A percentile compares a stretch with the other conserved stretches of the same genome.
phyloP scores from a whole-genome alignment of 2,888 invertebrate species.

The Platycnemis pennipes region DNA sequence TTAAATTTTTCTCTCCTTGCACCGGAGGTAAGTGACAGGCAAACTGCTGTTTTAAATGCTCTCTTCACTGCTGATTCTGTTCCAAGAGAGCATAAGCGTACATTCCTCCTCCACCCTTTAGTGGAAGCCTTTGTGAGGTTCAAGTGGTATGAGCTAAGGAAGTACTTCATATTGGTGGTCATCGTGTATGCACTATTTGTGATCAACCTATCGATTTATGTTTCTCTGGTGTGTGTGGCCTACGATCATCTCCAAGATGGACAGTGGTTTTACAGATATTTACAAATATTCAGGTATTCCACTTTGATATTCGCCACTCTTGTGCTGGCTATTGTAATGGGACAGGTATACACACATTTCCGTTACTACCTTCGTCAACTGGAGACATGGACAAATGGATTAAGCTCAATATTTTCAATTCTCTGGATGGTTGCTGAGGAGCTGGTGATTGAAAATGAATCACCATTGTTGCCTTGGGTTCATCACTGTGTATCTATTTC shows the following conservation, averaged over 20 bases:
- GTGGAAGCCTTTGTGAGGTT: conserved; percentile 82
- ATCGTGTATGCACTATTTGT: conserved; percentile 80
- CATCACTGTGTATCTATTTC: conserved; percentile 80
- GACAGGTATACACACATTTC: conserved; percentile 79
- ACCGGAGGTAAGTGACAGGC: conserved; percentile 77
- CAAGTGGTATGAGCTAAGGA: conserved; percentile 82
- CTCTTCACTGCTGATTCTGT: conserved; percentile 76
- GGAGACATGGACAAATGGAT: conserved; percentile 44
- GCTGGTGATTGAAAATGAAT: not conserved
- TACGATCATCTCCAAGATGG: not conserved
- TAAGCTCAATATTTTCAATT: conserved; percentile 24
- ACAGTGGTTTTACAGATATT: not conserved
- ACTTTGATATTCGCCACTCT: not conserved
- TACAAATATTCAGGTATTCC: not conserved
- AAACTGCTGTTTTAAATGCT: conserved; percentile 82
- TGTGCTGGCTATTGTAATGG: conserved; percentile 79
- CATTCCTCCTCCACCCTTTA: conserved; percentile 81
- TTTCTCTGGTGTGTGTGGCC: conserved; percentile 72
- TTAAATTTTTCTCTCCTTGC: conserved; percentile 78
- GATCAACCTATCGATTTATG: conserved; percentile 80
- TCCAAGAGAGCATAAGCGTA: conserved; percentile 7
- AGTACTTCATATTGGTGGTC: conserved; percentile 81
- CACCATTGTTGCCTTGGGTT: conserved; percentile 75
- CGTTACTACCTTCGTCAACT: not conserved
- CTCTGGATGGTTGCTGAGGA: not conserved